These are phyloP conservation scores for Antheraea yamamai DNA, from an alignment of 2,888 invertebrate species.

Conservation along the genomic window DNA sequence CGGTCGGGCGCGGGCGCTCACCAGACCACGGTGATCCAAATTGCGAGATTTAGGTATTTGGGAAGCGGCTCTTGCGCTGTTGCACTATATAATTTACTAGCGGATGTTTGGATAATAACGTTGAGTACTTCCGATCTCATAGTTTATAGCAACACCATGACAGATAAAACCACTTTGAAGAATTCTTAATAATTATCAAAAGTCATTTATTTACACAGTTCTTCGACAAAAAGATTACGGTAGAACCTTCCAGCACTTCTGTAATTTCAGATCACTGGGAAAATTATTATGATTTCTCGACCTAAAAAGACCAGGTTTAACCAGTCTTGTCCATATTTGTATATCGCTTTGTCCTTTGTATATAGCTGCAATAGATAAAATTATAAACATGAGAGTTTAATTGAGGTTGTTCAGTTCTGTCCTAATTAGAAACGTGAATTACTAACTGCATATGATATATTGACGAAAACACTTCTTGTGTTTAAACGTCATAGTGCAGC, in stretches of 20 bases:
- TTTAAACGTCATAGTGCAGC: not conserved
- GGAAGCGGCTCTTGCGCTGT: constrained; percentile 48
- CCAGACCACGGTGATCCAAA: constrained; percentile 63
- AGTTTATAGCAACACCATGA: constrained; percentile 27
- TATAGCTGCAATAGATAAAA: not conserved
- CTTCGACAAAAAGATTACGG: not conserved
- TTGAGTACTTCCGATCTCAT: constrained; percentile 52
- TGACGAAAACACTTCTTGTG: constrained; percentile 4
- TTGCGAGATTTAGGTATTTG: constrained; percentile 63
- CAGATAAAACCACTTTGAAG: constrained; percentile 23
- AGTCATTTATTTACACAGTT: not conserved
- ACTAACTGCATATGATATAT: constrained; percentile 13
- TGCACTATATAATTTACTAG: constrained; percentile 53
- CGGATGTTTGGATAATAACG: constrained; percentile 73
- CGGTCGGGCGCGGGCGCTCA: constrained; percentile 63
- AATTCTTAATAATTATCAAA: constrained; percentile 18
- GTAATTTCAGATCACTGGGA: not conserved
- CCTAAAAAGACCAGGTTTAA: not conserved
- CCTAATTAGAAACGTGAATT: constrained; percentile 10
- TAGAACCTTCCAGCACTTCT: not conserved
- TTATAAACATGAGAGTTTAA: not conserved
- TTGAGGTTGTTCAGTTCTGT: not conserved
- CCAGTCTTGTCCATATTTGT: not conserved
- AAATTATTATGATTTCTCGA: not conserved
- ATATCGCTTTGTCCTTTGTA: not conserved